Percentiles rank a stretch among this genome's conserved stretches.
Evolutionary conservation across 92 coral and sea anemone genomes (phyloP).

Genomic region (Galaxea fascicularis): DNA sequence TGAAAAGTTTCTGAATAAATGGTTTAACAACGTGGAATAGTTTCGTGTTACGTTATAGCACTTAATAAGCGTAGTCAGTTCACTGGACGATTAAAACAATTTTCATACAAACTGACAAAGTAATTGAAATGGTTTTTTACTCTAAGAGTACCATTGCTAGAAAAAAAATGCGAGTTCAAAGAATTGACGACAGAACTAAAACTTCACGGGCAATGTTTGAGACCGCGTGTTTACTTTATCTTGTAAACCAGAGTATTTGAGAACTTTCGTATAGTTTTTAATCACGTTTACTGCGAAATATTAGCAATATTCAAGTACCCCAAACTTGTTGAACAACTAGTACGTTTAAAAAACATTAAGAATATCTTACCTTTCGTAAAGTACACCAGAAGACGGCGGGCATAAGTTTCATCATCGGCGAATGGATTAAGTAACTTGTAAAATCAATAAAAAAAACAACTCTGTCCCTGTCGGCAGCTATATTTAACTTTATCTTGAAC

Average conservation of each 20-base stretch:
- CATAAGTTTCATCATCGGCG: not conserved
- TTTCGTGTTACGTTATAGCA: not conserved
- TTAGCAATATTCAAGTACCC: not conserved
- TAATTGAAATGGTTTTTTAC: too few species aligned
- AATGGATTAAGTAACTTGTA: not conserved
- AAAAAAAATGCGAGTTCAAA: too few species aligned
- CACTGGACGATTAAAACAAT: too few species aligned
- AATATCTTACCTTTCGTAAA: constrained; percentile 17
- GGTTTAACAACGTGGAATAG: not conserved
- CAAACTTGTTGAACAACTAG: not conserved
- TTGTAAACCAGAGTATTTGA: constrained; percentile 31
- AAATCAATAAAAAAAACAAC: not conserved
- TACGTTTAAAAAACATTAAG: not conserved
- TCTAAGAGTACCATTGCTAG: too few species aligned
- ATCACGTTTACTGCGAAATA: not conserved
- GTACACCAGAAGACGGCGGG: not conserved
- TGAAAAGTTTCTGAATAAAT: not conserved
- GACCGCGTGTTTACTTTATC: not conserved
- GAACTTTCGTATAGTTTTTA: not conserved
- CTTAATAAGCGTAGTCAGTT: too few species aligned
- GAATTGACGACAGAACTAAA: too few species aligned
- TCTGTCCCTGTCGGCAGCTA: not conserved
- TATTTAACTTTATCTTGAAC: not conserved
- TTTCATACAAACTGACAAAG: not conserved
- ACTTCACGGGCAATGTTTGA: too few species aligned